Percentiles rank a stretch among this genome's conserved stretches.
phyloP scores from a whole-genome alignment of 2,113 vertebrate genomes.

The Phalacrocorax aristotelis region DNA sequence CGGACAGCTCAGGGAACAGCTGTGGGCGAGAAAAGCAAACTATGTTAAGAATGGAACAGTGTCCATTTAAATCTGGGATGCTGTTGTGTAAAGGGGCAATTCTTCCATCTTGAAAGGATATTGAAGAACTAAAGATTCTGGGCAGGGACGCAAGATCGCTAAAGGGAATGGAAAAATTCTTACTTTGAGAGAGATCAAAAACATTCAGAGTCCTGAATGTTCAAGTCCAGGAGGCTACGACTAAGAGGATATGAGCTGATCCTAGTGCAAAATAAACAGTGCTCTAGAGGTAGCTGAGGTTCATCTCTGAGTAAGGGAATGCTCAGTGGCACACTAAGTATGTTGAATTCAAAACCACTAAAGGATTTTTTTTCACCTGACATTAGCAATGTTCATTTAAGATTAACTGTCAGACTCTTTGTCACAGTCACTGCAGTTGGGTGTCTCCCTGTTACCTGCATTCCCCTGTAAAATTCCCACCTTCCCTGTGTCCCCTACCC shows the following conservation, averaged over 20 bases:
- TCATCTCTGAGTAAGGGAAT: not conserved
- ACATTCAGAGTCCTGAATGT: not conserved
- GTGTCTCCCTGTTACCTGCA: not conserved
- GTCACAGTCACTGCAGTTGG: not conserved
- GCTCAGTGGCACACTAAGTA: not conserved
- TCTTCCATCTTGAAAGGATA: constrained; percentile 34
- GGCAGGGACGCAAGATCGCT: not conserved
- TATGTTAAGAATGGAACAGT: not conserved
- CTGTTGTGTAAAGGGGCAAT: not conserved
- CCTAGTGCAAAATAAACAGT: not conserved
- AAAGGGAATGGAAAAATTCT: constrained; percentile 27
- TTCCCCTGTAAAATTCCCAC: not conserved
- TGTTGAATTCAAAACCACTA: not conserved
- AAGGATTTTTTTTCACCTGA: not conserved
- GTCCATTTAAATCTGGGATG: not conserved
- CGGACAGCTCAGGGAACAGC: not conserved
- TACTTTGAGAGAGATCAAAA: not conserved
- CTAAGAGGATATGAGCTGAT: not conserved
- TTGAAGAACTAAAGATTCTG: not conserved
- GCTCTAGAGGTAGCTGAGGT: not conserved
- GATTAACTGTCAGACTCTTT: not conserved
- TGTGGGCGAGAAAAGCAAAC: not conserved
- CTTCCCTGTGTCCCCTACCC: not conserved
- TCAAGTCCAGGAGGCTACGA: not conserved
- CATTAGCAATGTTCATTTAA: not conserved